Evolutionary conservation across 2,113 vertebrate genomes (phyloP).

Genomic region (Sarotherodon lohbergeri): DNA sequence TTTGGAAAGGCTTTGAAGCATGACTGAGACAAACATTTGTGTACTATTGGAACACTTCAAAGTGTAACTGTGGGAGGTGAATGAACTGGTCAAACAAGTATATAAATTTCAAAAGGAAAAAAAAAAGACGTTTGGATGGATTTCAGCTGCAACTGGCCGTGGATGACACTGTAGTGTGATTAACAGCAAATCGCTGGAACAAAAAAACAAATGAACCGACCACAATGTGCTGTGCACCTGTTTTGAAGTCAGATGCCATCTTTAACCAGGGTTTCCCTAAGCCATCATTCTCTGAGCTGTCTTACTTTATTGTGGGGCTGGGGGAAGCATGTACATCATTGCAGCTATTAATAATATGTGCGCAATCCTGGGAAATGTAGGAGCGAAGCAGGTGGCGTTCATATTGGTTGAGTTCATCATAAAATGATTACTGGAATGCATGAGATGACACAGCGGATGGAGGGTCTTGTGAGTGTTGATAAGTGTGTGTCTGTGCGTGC

Average conservation of each 20-base stretch:
- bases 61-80: background rate
- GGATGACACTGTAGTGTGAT: background rate
- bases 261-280: background rate
- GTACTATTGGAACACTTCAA: background rate
- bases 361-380: background rate
- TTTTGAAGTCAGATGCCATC: background rate
- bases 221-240: background rate
- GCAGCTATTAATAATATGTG: background rate
- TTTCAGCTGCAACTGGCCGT: background rate
- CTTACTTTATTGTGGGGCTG: background rate
- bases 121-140: background rate
- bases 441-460: background rate
- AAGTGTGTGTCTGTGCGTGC: background rate
- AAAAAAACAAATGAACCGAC: background rate
- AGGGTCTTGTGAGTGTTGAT: background rate
- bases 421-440: background rate
- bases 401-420: background rate
- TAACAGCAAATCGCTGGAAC: background rate
- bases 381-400: background rate
- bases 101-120: background rate
- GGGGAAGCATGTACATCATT: background rate
- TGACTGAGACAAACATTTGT: background rate
- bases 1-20: background rate
- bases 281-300: background rate
- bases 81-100: background rate